Conservation (phyloP, 2,888 invertebrate species). For the Lithophane leautieri region DNA sequence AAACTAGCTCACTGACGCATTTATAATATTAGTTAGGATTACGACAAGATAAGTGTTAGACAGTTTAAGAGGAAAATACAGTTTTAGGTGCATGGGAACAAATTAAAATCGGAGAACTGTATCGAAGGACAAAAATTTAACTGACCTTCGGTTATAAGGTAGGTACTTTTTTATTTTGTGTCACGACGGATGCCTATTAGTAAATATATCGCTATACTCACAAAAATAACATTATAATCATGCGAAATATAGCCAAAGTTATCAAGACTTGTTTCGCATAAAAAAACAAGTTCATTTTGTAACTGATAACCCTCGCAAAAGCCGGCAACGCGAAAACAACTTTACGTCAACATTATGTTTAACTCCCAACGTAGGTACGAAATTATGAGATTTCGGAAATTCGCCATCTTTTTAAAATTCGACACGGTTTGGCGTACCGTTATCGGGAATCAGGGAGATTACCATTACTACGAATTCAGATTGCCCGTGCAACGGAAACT, state of each 20-base stretch:
- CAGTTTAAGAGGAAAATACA: neutral
- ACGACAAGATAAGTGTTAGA: neutral
- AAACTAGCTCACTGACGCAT: too few species aligned
- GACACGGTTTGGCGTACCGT: neutral
- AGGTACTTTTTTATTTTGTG: neutral
- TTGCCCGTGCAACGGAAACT: neutral
- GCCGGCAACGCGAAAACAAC: constrained; percentile 25
- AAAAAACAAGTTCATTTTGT: constrained; percentile 58
- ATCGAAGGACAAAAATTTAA: neutral
- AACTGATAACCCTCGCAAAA: constrained; percentile 53
- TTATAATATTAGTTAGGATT: too few species aligned
- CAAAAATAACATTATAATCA: constrained; percentile 28
- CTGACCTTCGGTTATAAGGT: neutral
- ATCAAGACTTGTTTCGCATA: constrained; percentile 32
- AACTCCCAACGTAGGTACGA: neutral
- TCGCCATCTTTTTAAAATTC: constrained; percentile 30
- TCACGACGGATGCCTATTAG: neutral
- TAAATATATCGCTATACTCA: neutral
- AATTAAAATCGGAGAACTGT: too few species aligned
- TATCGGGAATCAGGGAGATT: neutral
- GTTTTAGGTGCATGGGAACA: neutral
- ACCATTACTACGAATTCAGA: neutral
- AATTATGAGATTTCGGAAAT: constrained; percentile 18
- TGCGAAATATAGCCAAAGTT: constrained; percentile 18
- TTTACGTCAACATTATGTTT: constrained; percentile 25